phyloP scores from a whole-genome alignment of 2,888 invertebrate genomes.

The Nineta flava region DNA sequence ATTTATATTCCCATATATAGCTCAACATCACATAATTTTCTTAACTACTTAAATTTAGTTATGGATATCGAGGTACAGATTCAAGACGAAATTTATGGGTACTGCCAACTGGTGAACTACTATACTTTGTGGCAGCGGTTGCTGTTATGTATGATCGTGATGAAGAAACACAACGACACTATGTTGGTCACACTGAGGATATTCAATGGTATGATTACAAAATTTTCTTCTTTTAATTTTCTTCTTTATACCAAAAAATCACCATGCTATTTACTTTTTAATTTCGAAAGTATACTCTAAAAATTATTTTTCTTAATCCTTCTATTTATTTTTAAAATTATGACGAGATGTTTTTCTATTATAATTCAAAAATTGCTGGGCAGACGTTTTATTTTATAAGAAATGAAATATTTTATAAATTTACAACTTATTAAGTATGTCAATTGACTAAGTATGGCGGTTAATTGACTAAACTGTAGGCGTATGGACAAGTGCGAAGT shows the following conservation, averaged over 20 bases:
- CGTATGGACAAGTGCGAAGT: too few relatives aligned
- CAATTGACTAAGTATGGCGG: too few relatives aligned
- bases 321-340: background rate
- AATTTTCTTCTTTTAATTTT: slow-evolving; percentile 12
- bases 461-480: too few relatives aligned
- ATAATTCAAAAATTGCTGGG: too few relatives aligned
- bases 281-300: too few relatives aligned
- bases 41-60: slow-evolving; percentile 36
- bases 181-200: slow-evolving; percentile 83
- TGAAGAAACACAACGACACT: slow-evolving; percentile 77
- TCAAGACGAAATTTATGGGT: slow-evolving; percentile 82
- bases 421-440: too few relatives aligned
- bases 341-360: too few relatives aligned
- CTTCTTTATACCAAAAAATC: too few relatives aligned
- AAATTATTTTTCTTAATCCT: background rate
- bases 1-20: slow-evolving; percentile 7
- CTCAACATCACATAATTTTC: slow-evolving; percentile 15
- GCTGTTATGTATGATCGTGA: slow-evolving; percentile 77
- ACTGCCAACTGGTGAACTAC: slow-evolving; percentile 79
- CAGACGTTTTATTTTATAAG: too few relatives aligned
- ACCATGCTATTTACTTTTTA: too few relatives aligned
- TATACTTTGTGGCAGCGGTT: slow-evolving; percentile 86
- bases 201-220: slow-evolving; percentile 91
- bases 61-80: slow-evolving; percentile 87
- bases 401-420: too few relatives aligned